A percentile compares a stretch with the other conserved stretches of the same genome.
Conservation (phyloP, 2,797 vertebrate genomes). For the Glyptemys insculpta region DNA sequence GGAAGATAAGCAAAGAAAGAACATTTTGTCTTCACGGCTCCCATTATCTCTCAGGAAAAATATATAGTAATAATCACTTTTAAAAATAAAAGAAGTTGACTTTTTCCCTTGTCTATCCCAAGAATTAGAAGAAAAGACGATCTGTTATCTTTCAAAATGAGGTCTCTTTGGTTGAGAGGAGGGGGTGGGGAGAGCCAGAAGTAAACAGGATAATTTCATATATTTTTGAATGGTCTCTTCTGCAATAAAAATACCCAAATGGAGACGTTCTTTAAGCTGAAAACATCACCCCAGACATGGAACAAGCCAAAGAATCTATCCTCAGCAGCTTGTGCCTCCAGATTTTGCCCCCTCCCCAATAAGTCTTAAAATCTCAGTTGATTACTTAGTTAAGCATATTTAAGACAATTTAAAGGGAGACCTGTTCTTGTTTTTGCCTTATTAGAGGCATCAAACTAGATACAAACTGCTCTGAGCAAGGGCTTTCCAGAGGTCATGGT, state of each 20-base stretch:
- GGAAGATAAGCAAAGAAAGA: neutral
- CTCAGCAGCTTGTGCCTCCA: neutral
- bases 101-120: neutral
- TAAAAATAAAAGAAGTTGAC: neutral
- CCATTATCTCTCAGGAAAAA: neutral
- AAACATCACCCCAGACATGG: neutral
- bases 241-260: neutral
- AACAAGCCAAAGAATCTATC: neutral
- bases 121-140: neutral
- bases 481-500: too few relatives aligned
- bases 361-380: neutral
- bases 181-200: accelerated
- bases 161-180: neutral
- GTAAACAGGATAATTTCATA: neutral
- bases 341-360: neutral
- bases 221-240: neutral
- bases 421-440: neutral
- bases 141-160: neutral
- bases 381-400: neutral
- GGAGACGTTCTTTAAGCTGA: neutral
- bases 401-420: neutral
- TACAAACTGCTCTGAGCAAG: neutral
- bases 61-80: neutral
- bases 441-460: neutral
- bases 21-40: neutral